Evolutionary conservation across 2,113 vertebrate species (phyloP).

Genomic region (Myrmophylax atrothorax): DNA sequence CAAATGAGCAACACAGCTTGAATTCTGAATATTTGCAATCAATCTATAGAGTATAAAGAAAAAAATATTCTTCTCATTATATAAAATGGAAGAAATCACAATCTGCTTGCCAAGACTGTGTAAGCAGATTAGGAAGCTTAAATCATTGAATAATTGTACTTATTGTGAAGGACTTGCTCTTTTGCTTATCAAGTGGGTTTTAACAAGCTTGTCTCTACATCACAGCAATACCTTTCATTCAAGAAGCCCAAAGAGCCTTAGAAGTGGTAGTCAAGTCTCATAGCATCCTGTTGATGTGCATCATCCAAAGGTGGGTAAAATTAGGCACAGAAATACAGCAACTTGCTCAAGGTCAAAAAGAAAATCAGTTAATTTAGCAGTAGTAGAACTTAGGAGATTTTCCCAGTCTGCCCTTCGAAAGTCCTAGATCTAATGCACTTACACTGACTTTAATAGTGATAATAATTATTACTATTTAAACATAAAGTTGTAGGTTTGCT

Average conservation of each 20-base stretch:
- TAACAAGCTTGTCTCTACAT: not conserved
- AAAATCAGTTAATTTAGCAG: not conserved
- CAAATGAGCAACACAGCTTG: slow-evolving; percentile 68
- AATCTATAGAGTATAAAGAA: slow-evolving; percentile 52
- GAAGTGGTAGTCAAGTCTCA: slow-evolving; percentile 35
- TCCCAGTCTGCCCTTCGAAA: not conserved
- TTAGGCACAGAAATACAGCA: not conserved
- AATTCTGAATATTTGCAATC: slow-evolving; percentile 70
- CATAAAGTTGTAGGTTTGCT: not conserved
- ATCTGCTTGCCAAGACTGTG: slow-evolving; percentile 57
- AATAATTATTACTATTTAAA: not conserved
- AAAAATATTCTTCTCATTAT: slow-evolving; percentile 49
- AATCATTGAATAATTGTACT: slow-evolving; percentile 67
- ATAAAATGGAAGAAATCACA: slow-evolving; percentile 60
- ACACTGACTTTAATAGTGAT: not conserved
- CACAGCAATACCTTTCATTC: slow-evolving; percentile 36
- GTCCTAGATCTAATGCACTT: not conserved
- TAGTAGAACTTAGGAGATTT: not conserved
- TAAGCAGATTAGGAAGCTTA: slow-evolving; percentile 63
- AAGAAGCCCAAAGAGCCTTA: slow-evolving; percentile 31
- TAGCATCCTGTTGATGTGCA: slow-evolving; percentile 30
- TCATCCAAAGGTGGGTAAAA: slow-evolving; percentile 52
- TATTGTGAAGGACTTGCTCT: slow-evolving; percentile 61
- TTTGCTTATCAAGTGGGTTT: slow-evolving; percentile 61
- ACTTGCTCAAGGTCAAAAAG: slow-evolving; percentile 25